Base-by-base conservation (phyloP, 2,888 invertebrate genomes). In the Lepeophtheirus nordmannii region DNA sequence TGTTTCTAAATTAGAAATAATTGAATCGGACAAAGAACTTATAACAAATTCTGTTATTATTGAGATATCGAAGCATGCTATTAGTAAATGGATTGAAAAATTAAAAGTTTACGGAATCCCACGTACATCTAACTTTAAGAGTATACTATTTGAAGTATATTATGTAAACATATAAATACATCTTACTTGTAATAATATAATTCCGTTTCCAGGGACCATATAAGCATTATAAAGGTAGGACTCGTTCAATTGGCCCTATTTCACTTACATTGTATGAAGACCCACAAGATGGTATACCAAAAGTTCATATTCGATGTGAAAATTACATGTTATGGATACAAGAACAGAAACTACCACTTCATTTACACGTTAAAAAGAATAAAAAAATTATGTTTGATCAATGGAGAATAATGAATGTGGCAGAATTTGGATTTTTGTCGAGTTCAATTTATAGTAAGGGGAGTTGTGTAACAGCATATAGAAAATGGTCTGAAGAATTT, bases 321-420 rank as follows among this genome's bases (percentile, higher is more conserved):
- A 65, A 65, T n/a, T 65, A 58, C 38, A 65, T 65, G 65, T 37
- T 39, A n/a, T 65, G 65, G 65, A 58, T 65, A 7, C 56, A 53
- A 17, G 65, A 65, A 40, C 65, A 58, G 30, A 58, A 38, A 17
- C 12, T 65, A 38, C 57, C 57, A n/a, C 56, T 65, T 30, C 65
- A 65, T 58, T 10, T 65, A 20, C 65, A 65, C 37, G 65, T 65
- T 10, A 39, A 40, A 10, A 65, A 37, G 39, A 58, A 30, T 10
- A 46, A 56, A n/a, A 64, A 62, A 17, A 40, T 62, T 39, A 38
- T 38, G 20, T 62, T 62, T 62, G 62, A 62, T n/a, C 62, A 62
- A 40, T 65, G 65, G 65, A 58, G 65, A 38, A 65, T 65, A n/a
- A 39, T 17, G 53, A 53, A 53, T 37, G 22, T 65, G 38, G 65